Base-by-base conservation (phyloP, 1,140 invertebrate genomes). In the Lethrus apterus region DNA sequence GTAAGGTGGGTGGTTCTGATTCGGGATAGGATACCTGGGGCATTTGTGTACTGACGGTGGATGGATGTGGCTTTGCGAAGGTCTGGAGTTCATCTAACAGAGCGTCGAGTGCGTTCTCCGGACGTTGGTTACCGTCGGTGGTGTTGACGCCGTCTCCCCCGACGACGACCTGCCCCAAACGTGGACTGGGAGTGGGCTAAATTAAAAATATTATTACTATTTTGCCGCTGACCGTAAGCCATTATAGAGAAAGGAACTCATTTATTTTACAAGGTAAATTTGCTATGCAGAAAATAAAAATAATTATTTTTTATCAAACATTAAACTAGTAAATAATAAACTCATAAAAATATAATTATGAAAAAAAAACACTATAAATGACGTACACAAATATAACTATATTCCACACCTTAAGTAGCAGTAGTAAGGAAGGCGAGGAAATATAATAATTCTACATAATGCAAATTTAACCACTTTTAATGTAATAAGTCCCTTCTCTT, bases 101-200 rank as follows among this genome's bases (percentile, higher is more conserved):
- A 81, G 86, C 85, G 82, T 93, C 89, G 82, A 93, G 86, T 79
- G 88, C 85, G 81, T 90, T 92, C 81, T 91, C 87, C 76, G 82
- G 71, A 76, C 83, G 79, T 71, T 80, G 71, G 67, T 68, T 64
- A 73, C 71, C 57, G 69, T 76, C 68, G 72, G 77, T 65, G 69
- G 74, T 71, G 68, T 66, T 55, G 71, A 63, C 54, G 68, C 70
- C 64, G 76, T 78, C 78, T 75, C 80, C 77, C 75, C 76, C 72
- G 76, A 78, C 56, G 70, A 70, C 51, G 71, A 71, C 62, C 77
- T 76, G 64, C 70, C 75, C 78, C 82, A 80, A 70, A 72, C 78
- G 76, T 70, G 72, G 72, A 70, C 72, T 62, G 73, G 75, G 57
- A 75, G 70, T 60, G 70, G 74, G 68, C 75, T 78, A 64, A 45